Evolutionary conservation across 2,888 invertebrate genomes (phyloP).

Genomic region (Rambutsinella grinnellia): DNA sequence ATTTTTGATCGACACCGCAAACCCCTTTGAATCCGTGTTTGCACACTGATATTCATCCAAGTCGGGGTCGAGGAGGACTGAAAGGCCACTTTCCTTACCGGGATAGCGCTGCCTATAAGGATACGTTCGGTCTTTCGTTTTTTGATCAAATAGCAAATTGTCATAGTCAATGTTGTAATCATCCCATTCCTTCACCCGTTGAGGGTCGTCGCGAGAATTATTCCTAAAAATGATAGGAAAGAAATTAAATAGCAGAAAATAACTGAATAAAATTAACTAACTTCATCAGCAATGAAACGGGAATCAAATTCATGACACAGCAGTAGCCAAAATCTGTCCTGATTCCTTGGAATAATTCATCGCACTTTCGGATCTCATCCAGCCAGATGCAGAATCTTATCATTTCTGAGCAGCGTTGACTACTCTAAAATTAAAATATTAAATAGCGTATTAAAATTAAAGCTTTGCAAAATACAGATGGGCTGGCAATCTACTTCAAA

Average conservation of each 20-base stretch:
- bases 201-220: slow-evolving; percentile 34
- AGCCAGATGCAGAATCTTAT: slow-evolving; percentile 80
- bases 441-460: not conserved
- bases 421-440: slow-evolving; percentile 75
- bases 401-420: slow-evolving; percentile 83
- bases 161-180: slow-evolving; percentile 14
- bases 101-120: slow-evolving; percentile 57
- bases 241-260: no score
- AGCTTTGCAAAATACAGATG: not conserved
- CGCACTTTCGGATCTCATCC: slow-evolving; percentile 75
- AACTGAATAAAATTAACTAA: not conserved
- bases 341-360: slow-evolving; percentile 80
- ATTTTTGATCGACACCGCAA: not conserved
- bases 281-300: slow-evolving; percentile 70
- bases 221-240: no score
- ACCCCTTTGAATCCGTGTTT: not conserved
- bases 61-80: not conserved
- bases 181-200: slow-evolving; percentile 22
- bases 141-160: slow-evolving; percentile 31
- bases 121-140: slow-evolving; percentile 13
- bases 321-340: slow-evolving; percentile 88
- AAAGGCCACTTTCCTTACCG: slow-evolving; percentile 49
- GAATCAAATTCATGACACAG: slow-evolving; percentile 79
- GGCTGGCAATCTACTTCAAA: not conserved
- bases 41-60: slow-evolving; percentile 4